Base-by-base conservation (phyloP, 1,140 invertebrate genomes). In the Anastatus disparis region DNA sequence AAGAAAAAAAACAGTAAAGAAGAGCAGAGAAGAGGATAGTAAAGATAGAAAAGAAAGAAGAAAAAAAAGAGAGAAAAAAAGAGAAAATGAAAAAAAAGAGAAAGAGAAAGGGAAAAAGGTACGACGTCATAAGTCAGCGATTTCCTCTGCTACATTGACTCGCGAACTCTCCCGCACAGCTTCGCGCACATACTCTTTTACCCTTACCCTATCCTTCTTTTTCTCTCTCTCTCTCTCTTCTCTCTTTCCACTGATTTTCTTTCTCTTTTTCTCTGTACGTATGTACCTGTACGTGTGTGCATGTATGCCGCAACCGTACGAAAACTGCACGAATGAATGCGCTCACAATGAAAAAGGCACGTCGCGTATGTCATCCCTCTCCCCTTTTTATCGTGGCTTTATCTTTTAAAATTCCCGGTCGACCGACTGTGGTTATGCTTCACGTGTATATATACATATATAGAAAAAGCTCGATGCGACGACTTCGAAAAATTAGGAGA, bases 321-420 rank as follows among this genome's bases (percentile, higher is more conserved):
- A 29, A 1, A 7, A 12, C 17, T 1, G 35, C 24, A 50, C 20
- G 55, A 31, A 67, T 46, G 62, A 61, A 53, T 44, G 27, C 46
- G 69, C 68, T 64, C 72, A 77, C 75, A 76, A 77, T 77, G 77
- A 73, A 77, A 77, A 76, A 78, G 77, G 76, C 70, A 17, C 70
- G 70, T 46, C 64, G 56, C 64, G 58, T 67, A 72, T 72, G 70
- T 72, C 70, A 72, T 72, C 50, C 64, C 10, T 58, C 24, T n/a
- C n/a, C n/a, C n/a, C n/a, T n/a, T n/a, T 62, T 67, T 72, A 67
- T 72, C 70, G 64, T 56, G 10, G 58, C 64, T 67, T 72, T 72
- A 72, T 72, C 70, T 72, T 62, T n/a, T 46, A 9, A 61, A 72
- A 72, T 67, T 67, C 46, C 58, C 64, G 70, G n/a, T 62, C 63